phyloP scores from a whole-genome alignment of 2,113 vertebrate genomes.

The Craseonycteris thonglongyai region DNA sequence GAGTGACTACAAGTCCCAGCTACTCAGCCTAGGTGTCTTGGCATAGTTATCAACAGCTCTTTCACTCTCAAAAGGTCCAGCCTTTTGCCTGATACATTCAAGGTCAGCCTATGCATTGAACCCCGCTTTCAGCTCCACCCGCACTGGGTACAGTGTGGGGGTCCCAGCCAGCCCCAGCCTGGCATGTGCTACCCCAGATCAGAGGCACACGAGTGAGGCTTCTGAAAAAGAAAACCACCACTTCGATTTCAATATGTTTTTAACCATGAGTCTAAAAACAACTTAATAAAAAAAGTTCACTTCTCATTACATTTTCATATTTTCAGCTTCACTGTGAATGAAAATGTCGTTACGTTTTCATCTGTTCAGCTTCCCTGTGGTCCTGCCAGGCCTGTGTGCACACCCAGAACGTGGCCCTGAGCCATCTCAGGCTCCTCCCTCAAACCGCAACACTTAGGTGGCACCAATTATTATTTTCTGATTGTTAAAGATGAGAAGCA shows the following conservation, averaged over 20 bases:
- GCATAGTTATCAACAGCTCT: not conserved
- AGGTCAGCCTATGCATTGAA: not conserved
- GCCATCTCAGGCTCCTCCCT: not conserved
- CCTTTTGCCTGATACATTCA: not conserved
- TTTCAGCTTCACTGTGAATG: not conserved
- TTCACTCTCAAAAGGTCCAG: not conserved
- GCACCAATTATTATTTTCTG: not conserved
- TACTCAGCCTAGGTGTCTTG: not conserved
- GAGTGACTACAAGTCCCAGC: not conserved
- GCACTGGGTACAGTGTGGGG: not conserved
- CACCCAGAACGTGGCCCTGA: accelerated
- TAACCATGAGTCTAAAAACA: not conserved
- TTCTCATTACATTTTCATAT: not conserved
- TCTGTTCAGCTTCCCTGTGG: not conserved
- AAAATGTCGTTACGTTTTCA: not conserved
- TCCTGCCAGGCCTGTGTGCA: not conserved
- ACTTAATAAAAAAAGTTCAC: not conserved
- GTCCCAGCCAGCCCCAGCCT: not conserved
- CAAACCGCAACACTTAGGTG: not conserved
- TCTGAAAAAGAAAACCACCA: not conserved
- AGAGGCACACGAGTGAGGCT: not conserved
- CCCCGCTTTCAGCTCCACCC: not conserved
- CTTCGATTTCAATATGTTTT: not conserved
- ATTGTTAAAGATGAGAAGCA: slow-evolving; percentile 15
- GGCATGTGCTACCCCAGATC: no score